These are phyloP conservation scores for Ptilorrhoa leucosticta DNA, from an alignment of 2,113 vertebrate species.

Conservation along the genomic window DNA sequence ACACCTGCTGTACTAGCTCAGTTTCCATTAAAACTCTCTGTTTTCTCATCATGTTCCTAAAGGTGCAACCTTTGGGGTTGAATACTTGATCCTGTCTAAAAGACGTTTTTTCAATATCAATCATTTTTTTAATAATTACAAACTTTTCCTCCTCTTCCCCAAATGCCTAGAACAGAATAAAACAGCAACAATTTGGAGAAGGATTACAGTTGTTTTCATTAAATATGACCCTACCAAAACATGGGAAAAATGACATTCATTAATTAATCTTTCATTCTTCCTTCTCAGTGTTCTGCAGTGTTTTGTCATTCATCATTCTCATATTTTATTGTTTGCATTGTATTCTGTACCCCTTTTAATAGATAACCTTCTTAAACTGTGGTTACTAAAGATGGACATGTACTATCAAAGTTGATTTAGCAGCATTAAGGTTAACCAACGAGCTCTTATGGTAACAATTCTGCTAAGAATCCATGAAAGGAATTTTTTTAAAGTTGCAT, in stretches of 20 bases:
- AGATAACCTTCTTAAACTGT: not conserved
- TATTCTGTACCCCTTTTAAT: not conserved
- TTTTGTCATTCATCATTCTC: not conserved
- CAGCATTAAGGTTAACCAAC: not conserved
- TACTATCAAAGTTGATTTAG: not conserved
- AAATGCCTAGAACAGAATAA: not conserved
- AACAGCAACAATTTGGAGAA: not conserved
- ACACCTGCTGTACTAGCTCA: not conserved
- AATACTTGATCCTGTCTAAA: not conserved
- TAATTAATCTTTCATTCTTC: not conserved
- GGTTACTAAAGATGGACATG: not conserved
- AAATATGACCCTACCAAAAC: not conserved
- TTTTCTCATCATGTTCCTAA: not conserved
- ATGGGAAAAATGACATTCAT: not conserved
- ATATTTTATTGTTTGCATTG: not conserved
- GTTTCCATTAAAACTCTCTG: not conserved
- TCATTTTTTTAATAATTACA: not conserved
- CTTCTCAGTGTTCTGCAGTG: not conserved
- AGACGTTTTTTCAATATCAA: not conserved
- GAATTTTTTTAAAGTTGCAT: rapidly evolving
- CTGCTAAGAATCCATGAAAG: not conserved
- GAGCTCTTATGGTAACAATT: not conserved
- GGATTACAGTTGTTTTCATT: not conserved
- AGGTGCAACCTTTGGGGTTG: not conserved
- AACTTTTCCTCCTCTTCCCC: not conserved